Evolutionary conservation across 2,888 invertebrate species (phyloP).

Genomic region (Frankliniella fusca): DNA sequence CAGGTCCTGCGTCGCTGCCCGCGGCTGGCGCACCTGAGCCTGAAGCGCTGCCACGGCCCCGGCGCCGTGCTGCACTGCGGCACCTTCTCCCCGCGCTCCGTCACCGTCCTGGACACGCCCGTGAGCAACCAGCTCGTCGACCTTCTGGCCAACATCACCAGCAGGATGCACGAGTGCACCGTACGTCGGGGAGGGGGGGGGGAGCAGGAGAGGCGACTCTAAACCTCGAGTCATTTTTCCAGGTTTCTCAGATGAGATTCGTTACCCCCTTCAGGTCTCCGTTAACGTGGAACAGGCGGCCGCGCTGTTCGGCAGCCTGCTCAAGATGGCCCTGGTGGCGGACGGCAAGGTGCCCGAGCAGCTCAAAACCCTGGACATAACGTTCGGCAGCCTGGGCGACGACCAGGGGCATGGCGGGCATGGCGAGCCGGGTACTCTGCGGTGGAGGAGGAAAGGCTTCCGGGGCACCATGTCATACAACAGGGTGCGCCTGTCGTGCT

Average conservation of each 20-base stretch:
- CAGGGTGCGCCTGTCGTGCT: neutral
- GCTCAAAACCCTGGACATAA: neutral
- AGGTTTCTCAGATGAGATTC: too few relatives aligned
- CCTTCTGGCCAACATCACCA: neutral
- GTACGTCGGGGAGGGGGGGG: neutral
- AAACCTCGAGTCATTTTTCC: neutral
- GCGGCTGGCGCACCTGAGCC: neutral
- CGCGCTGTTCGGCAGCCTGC: neutral
- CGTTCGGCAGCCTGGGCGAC: neutral
- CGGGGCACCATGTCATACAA: neutral
- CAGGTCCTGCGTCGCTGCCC: neutral
- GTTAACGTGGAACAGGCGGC: conserved; percentile 7
- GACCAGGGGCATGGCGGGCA: neutral
- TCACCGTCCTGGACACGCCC: conserved; percentile 12
- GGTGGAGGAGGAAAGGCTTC: neutral
- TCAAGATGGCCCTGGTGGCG: conserved; percentile 13
- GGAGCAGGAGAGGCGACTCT: neutral
- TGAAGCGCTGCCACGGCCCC: conserved; percentile 5
- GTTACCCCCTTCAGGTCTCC: neutral
- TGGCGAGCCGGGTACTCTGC: neutral
- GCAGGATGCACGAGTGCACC: neutral
- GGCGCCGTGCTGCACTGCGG: neutral
- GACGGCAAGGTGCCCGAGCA: conserved; percentile 9
- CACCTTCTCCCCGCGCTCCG: neutral
- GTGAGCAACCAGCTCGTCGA: neutral